phyloP scores from a whole-genome alignment of 2,888 invertebrate genomes.

The Orchestes rusci region DNA sequence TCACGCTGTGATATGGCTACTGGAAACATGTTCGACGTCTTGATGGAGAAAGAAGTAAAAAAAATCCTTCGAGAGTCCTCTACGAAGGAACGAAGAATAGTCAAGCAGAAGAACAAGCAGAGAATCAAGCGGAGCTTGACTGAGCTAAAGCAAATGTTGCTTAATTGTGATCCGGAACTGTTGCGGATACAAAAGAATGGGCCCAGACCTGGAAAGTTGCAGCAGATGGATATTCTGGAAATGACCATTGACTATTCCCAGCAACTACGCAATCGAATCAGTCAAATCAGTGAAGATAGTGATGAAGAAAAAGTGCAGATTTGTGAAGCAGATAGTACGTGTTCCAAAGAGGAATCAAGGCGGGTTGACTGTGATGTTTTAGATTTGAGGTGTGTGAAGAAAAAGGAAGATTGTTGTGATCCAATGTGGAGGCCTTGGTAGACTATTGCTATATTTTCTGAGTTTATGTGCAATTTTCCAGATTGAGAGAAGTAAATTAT shows the following conservation, averaged over 20 bases:
- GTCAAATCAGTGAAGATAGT: background rate
- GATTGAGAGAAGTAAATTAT: too few relatives aligned
- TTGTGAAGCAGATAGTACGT: conserved; percentile 17
- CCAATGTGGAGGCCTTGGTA: conserved; percentile 11
- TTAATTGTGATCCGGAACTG: conserved; percentile 22
- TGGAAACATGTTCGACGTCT: conserved; percentile 9
- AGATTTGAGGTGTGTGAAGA: background rate
- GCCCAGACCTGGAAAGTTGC: conserved; percentile 16
- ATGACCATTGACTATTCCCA: conserved; percentile 19
- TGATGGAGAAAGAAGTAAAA: conserved; percentile 11
- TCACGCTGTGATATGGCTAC: conserved; percentile 9
- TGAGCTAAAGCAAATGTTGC: conserved; percentile 18
- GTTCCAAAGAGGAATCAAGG: conserved; percentile 2
- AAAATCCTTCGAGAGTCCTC: conserved; percentile 6
- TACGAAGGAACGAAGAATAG: background rate
- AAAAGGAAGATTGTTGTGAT: background rate
- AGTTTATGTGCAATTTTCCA: too few relatives aligned
- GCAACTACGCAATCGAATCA: conserved; percentile 12
- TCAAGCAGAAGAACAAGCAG: conserved; percentile 7
- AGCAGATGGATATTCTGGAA: conserved; percentile 19
- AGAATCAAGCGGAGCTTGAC: conserved; percentile 12
- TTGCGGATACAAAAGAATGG: conserved; percentile 14
- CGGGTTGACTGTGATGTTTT: background rate
- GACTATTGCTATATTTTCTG: background rate
- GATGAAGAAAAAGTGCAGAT: conserved; percentile 2